A percentile compares a stretch with the other conserved stretches of the same genome.
phyloP scores from a whole-genome alignment of 2,888 invertebrate genomes.

The Synergus japonicus region DNA sequence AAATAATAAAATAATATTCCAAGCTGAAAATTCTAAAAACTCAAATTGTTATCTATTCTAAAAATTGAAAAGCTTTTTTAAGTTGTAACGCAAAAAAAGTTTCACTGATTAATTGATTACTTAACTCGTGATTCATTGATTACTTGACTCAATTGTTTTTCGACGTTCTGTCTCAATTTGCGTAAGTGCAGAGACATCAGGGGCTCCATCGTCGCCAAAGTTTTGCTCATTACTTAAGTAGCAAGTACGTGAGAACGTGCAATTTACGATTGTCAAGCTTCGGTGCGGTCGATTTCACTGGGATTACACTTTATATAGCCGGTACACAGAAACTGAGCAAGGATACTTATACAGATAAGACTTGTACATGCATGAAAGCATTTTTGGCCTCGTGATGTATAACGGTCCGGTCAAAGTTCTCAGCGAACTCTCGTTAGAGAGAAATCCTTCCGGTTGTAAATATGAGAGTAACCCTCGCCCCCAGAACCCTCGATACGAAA shows the following conservation, averaged over 20 bases:
- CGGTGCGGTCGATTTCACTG: slow-evolving; percentile 54
- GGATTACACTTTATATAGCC: slow-evolving; percentile 46
- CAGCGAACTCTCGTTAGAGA: slow-evolving; percentile 57
- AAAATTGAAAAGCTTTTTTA: no score
- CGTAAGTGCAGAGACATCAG: slow-evolving; percentile 56
- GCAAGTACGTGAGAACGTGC: slow-evolving; percentile 53
- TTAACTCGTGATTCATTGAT: not conserved
- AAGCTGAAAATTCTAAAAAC: no score
- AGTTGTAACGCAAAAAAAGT: no score
- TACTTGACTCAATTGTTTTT: slow-evolving; percentile 42
- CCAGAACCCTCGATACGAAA: not conserved
- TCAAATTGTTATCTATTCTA: no score
- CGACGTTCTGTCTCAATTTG: slow-evolving; percentile 60
- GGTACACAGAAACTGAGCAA: slow-evolving; percentile 29
- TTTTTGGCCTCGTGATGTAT: slow-evolving; percentile 51
- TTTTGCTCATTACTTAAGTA: slow-evolving; percentile 69
- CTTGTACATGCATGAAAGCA: slow-evolving; percentile 17
- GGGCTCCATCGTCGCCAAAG: slow-evolving; percentile 46
- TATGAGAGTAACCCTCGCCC: slow-evolving; percentile 16
- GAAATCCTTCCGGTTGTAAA: slow-evolving; percentile 7
- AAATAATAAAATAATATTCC: no score
- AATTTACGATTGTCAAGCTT: slow-evolving; percentile 64
- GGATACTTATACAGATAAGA: slow-evolving; percentile 15
- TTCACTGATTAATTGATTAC: not conserved
- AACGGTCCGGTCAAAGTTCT: slow-evolving; percentile 56